Evolutionary conservation across 2,888 invertebrate species (phyloP), one percentile per base, ranked within the genome.

Genomic region (Scelioninae gen. 1): DNA sequence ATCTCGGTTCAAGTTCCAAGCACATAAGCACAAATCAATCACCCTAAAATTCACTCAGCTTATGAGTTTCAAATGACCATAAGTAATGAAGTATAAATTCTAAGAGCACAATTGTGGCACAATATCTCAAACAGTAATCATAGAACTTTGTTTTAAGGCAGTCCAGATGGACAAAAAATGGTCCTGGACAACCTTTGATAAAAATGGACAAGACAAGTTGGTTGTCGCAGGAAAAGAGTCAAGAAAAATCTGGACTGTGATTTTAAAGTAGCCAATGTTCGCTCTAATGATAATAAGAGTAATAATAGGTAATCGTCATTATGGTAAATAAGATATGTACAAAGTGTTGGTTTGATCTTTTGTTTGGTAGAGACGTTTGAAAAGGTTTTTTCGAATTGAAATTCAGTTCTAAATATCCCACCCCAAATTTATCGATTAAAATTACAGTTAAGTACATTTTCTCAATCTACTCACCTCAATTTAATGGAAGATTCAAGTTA

Each of bases 391-490:
- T 1, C 23, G 23, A 23, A 23, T 23, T 23, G 23, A 38, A 38
- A 38, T 38, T 38, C 23, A 23, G 23, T 23, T 23, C 23, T 4
- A 38, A 23, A 80, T 83, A 84, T 88, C 91, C 90, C 91, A 89
- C 90, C 91, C 91, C 87, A 90, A 90, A 87, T 86, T 87, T 88
- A 87, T 85, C 83, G 87, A 23, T 83, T 29, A 87, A 86, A 83
- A 90, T 89, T 88, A 89, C 85, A 87, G 86, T 88, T 88, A 90
- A 91, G 88, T 89, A 91, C 90, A 90, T 89, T 91, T 89, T 91
- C 89, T 89, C 90, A 88, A 83, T 90, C 90, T 92, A 92, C 92
- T 92, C 92, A 92, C 92, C 92, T 92, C 87, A 88, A 89, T 88
- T 90, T 89, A 91, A 90, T 91, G 91, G 91, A 87, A 90, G 90